phyloP scores from a whole-genome alignment of 1,140 invertebrate species.

The Orius insidiosus region DNA sequence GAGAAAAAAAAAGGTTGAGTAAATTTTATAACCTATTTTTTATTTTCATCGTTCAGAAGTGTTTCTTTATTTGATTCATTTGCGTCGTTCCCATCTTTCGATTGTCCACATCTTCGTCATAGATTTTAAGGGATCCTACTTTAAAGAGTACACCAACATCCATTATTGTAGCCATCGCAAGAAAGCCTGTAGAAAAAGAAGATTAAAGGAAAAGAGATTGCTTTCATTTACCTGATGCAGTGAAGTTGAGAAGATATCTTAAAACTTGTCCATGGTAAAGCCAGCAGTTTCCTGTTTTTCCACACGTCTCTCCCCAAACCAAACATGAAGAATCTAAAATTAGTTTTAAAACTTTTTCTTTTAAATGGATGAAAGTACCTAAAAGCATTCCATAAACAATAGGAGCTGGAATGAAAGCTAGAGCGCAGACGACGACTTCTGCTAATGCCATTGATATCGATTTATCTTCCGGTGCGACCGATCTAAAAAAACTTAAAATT shows the following conservation, averaged over 20 bases:
- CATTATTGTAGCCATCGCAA: background rate
- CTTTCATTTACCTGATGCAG: slow-evolving; percentile 12
- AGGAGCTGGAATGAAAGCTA: slow-evolving; percentile 25
- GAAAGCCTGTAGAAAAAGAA: slow-evolving; percentile 1
- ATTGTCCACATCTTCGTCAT: slow-evolving; percentile 8
- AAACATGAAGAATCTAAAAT: slow-evolving; percentile 22
- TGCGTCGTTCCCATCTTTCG: too few species aligned
- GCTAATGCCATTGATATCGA: slow-evolving; percentile 24
- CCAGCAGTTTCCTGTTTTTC: slow-evolving; percentile 24
- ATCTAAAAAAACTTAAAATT: slow-evolving; percentile 23
- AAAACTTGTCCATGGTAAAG: slow-evolving; percentile 22
- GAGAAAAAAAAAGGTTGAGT: too few species aligned
- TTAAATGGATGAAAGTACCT: slow-evolving; percentile 17
- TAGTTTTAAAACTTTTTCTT: too few species aligned
- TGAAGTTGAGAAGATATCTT: slow-evolving; percentile 21
- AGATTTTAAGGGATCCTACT: slow-evolving; percentile 7
- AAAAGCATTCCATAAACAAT: slow-evolving; percentile 26
- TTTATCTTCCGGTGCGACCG: slow-evolving; percentile 25
- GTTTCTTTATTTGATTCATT: too few species aligned
- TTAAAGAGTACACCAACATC: slow-evolving; percentile 4
- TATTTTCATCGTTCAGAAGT: too few species aligned
- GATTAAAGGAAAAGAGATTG: too few species aligned
- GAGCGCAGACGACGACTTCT: slow-evolving; percentile 21
- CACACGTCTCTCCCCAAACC: slow-evolving; percentile 25
- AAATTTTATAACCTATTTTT: too few species aligned